Conservation (phyloP, 2,797 vertebrate genomes). For the Menidia menidia region DNA sequence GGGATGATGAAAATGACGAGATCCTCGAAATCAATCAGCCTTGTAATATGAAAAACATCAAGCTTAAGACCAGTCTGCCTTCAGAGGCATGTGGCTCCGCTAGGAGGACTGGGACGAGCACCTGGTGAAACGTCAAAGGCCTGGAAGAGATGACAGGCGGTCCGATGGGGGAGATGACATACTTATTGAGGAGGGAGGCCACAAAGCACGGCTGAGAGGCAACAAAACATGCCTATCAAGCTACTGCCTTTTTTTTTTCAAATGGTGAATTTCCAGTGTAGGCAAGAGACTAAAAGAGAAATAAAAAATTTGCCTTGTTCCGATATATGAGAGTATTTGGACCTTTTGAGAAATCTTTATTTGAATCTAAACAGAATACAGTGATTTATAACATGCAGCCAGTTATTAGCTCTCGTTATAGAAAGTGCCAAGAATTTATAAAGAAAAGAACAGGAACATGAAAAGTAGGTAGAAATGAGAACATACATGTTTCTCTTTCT, state of each 20-base stretch:
- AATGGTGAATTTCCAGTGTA: neutral
- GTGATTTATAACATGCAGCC: too few species aligned
- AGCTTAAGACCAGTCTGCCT: constrained; percentile 4
- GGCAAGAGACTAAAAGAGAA: neutral
- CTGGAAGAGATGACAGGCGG: constrained; percentile 13
- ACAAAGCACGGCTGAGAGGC: neutral
- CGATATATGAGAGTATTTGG: too few species aligned
- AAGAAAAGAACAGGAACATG: neutral
- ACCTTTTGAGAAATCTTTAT: too few species aligned
- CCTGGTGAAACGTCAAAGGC: neutral
- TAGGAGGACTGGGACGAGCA: neutral
- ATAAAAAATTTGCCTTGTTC: neutral
- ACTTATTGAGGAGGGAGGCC: neutral
- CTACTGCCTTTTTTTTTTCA: neutral
- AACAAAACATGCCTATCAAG: constrained; percentile 2
- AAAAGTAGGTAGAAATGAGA: neutral
- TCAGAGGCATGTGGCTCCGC: neutral
- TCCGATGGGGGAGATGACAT: neutral
- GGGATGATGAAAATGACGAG: neutral
- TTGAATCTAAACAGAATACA: too few species aligned
- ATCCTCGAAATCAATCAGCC: neutral
- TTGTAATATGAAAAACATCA: neutral
- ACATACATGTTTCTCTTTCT: neutral
- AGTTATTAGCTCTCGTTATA: too few species aligned
- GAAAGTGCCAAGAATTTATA: too few species aligned